A percentile compares a stretch with the other conserved stretches of the same genome.
Evolutionary conservation across 2,888 invertebrate species (phyloP).

Genomic region (Lasioglossum villosulum): DNA sequence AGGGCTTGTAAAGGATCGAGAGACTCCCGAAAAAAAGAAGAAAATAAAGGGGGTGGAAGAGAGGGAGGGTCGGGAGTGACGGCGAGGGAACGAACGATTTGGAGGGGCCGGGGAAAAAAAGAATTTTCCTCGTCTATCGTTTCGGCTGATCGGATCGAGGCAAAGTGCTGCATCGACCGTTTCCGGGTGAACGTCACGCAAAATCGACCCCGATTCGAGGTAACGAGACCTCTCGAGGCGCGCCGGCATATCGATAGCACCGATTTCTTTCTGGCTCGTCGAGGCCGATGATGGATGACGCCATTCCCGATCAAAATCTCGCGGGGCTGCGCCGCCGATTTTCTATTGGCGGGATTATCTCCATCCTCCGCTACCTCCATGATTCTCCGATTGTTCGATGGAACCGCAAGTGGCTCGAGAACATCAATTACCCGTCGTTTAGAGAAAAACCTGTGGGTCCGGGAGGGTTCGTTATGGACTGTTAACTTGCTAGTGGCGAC

Average conservation of each 20-base stretch:
- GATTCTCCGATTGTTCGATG: constrained; percentile 20
- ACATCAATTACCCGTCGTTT: constrained; percentile 13
- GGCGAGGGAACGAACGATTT: background rate
- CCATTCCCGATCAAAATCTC: constrained; percentile 21
- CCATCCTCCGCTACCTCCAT: background rate
- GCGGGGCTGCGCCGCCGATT: background rate
- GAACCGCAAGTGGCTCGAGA: constrained; percentile 2
- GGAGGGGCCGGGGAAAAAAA: background rate
- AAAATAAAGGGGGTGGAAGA: background rate
- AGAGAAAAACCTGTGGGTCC: background rate
- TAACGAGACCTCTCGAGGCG: constrained; percentile 51
- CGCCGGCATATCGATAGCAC: constrained; percentile 30
- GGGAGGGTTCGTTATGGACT: background rate
- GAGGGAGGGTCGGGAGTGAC: background rate
- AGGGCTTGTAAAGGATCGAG: constrained; percentile 55
- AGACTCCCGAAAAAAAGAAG: constrained; percentile 26
- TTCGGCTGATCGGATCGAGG: constrained; percentile 38
- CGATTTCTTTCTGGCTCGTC: constrained; percentile 48
- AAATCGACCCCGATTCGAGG: constrained; percentile 51
- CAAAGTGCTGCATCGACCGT: constrained; percentile 53
- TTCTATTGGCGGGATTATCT: constrained; percentile 2
- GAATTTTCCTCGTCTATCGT: constrained; percentile 45
- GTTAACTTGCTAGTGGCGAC: background rate
- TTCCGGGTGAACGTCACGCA: constrained; percentile 46
- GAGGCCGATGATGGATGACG: constrained; percentile 34